Evolutionary conservation across 2,888 invertebrate genomes (phyloP).

Genomic region (Epirrhoe tristata): DNA sequence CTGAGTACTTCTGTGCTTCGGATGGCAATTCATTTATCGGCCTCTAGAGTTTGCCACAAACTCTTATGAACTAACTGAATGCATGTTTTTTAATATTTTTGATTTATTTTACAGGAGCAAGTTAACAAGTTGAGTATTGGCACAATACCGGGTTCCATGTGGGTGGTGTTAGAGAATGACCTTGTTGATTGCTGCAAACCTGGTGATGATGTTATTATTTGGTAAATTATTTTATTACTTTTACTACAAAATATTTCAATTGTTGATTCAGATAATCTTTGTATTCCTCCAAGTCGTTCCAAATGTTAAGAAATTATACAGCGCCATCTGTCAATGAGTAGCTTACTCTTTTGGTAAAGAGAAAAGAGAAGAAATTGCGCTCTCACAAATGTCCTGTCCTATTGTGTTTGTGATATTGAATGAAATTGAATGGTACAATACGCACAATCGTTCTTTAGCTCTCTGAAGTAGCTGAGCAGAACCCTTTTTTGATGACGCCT

Average conservation of each 20-base stretch:
- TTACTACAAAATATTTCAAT: background rate
- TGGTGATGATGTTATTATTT: slow-evolving; percentile 94
- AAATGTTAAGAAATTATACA: background rate
- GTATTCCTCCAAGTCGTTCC: too few species aligned
- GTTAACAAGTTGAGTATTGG: slow-evolving; percentile 89
- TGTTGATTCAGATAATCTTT: background rate
- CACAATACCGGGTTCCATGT: slow-evolving; percentile 90
- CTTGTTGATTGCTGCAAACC: slow-evolving; percentile 94
- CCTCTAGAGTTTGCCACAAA: too few species aligned
- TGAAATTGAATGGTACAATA: too few species aligned
- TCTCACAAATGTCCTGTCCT: background rate
- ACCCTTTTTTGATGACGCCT: too few species aligned
- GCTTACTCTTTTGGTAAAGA: background rate
- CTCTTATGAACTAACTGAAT: too few species aligned
- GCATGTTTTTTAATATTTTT: background rate
- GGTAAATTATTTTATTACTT: slow-evolving; percentile 79
- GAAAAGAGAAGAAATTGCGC: background rate
- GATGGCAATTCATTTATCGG: too few species aligned
- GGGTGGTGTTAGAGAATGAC: slow-evolving; percentile 93
- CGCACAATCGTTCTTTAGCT: too few species aligned
- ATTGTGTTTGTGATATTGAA: too few species aligned
- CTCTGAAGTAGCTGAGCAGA: too few species aligned
- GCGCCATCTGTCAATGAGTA: slow-evolving; percentile 17
- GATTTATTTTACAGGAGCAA: slow-evolving; percentile 87
- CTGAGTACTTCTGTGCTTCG: too few species aligned